Evolutionary conservation across 1,140 invertebrate species (phyloP).

Genomic region (Drosophila elegans): DNA sequence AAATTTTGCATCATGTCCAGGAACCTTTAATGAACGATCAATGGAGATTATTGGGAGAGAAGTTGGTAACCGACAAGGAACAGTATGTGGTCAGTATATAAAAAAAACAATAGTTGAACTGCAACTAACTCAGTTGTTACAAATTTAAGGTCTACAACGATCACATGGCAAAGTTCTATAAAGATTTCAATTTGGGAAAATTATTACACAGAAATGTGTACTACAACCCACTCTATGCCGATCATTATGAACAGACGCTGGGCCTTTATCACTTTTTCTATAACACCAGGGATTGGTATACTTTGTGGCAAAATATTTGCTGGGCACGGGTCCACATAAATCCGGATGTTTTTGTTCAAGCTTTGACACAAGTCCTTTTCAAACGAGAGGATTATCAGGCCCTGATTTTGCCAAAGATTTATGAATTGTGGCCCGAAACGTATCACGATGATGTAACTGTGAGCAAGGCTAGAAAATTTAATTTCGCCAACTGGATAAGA

Average conservation of each 20-base stretch:
- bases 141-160: constrained; percentile 38
- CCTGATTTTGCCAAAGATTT: constrained; percentile 88
- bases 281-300: constrained; percentile 87
- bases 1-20: constrained; percentile 51
- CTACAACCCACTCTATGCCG: constrained; percentile 86
- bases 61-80: constrained; percentile 43
- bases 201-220: constrained; percentile 86
- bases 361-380: constrained; percentile 87
- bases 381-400: constrained; percentile 88
- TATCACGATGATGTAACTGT: constrained; percentile 88
- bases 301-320: constrained; percentile 87
- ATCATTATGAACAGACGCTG: constrained; percentile 87
- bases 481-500: constrained; percentile 47
- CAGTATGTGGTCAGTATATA: constrained; percentile 49
- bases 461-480: constrained; percentile 85
- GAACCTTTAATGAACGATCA: constrained; percentile 52
- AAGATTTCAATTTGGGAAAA: neutral
- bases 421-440: constrained; percentile 89
- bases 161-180: constrained; percentile 37
- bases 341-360: constrained; percentile 88
- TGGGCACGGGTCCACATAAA: constrained; percentile 88
- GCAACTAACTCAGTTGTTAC: neutral
- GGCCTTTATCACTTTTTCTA: constrained; percentile 88
- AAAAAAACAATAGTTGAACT: neutral
- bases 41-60: constrained; percentile 40